These are phyloP conservation scores for Albula goreensis DNA, from an alignment of 2,113 vertebrate species.

Conservation along the genomic window DNA sequence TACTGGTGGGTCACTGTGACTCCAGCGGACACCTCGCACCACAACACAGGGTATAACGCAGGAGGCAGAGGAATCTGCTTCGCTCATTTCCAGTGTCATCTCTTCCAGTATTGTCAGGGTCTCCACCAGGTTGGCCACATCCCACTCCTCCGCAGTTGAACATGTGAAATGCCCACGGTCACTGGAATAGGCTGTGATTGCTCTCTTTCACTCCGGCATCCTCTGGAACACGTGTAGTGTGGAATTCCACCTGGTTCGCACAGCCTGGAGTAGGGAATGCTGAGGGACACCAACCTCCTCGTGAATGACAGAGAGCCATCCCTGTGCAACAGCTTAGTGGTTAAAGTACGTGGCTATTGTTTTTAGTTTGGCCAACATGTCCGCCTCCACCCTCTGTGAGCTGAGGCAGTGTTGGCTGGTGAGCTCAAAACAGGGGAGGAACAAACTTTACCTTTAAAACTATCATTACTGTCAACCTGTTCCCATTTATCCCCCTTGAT, in stretches of 20 bases:
- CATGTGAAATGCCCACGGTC: conserved; percentile 28
- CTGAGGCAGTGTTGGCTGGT: too few species aligned
- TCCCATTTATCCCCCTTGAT: too few species aligned
- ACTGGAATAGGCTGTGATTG: conserved; percentile 5
- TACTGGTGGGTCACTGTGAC: neutral
- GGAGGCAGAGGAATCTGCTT: conserved; percentile 7
- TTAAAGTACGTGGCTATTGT: conserved; percentile 17
- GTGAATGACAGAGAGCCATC: neutral
- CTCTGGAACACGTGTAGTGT: conserved; percentile 12
- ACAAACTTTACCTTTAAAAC: too few species aligned
- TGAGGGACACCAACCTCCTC: neutral
- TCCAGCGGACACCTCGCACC: neutral
- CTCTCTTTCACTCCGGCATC: conserved; percentile 16
- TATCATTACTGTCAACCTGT: too few species aligned
- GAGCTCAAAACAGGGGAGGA: too few species aligned
- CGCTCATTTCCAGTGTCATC: conserved; percentile 20
- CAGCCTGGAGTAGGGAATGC: neutral
- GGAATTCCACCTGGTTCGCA: neutral
- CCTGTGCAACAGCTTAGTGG: neutral
- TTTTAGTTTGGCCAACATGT: conserved; percentile 29
- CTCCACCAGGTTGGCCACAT: conserved; percentile 18
- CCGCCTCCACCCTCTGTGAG: conserved; percentile 21
- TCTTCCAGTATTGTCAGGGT: conserved; percentile 25
- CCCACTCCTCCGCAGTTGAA: conserved; percentile 21
- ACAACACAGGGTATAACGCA: conserved; percentile 4